phyloP scores from a whole-genome alignment of 2,113 vertebrate genomes.

The Antigone vipio region DNA sequence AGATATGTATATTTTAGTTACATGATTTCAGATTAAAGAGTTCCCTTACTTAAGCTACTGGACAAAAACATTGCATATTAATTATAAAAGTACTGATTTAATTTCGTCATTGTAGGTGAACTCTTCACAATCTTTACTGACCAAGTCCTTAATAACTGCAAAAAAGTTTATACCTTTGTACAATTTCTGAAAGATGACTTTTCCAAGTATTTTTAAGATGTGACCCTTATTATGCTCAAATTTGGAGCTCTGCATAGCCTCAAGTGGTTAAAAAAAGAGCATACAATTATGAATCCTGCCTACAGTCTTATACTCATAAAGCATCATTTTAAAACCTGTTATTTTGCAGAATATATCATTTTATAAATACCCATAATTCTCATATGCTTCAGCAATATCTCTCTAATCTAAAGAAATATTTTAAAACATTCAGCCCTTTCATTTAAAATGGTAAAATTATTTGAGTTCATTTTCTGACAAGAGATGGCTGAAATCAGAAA shows the following conservation, averaged over 20 bases:
- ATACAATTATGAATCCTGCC: not conserved
- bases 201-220: not conserved
- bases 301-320: not conserved
- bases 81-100: not conserved
- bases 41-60: not conserved
- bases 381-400: not conserved
- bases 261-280: not conserved
- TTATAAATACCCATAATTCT: not conserved
- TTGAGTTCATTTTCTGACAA: not conserved
- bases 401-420: not conserved
- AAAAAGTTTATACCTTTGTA: not conserved
- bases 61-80: not conserved
- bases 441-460: slow-evolving; percentile 38
- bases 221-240: not conserved
- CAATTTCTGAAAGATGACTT: not conserved
- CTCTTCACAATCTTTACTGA: not conserved
- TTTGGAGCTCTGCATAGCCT: not conserved
- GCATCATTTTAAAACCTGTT: not conserved
- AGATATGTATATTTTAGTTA: not conserved
- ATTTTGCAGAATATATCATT: not conserved
- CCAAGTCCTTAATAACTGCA: not conserved
- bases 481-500: slow-evolving; percentile 27
- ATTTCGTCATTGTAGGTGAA: not conserved
- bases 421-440: not conserved
- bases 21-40: not conserved